Percentiles rank a stretch among this genome's conserved stretches.
These are phyloP conservation scores for Nycticebus coucang DNA, from an alignment of 2,113 vertebrate genomes.

Conservation along the genomic window DNA sequence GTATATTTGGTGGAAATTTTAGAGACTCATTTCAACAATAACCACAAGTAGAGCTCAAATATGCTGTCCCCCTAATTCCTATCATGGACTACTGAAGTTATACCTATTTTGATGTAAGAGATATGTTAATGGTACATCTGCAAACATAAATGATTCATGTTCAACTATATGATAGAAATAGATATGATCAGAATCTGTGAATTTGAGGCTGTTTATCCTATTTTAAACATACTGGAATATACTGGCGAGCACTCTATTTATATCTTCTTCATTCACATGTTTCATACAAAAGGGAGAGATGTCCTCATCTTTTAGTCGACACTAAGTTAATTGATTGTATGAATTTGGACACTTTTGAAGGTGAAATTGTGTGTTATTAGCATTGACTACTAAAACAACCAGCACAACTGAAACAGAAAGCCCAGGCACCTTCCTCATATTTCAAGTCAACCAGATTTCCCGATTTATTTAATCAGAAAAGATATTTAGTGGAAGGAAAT, in stretches of 20 bases:
- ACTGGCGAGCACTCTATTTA: neutral
- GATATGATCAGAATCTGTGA: neutral
- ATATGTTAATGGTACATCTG: neutral
- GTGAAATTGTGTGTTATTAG: neutral
- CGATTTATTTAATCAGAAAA: neutral
- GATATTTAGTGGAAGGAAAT: neutral
- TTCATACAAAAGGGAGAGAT: neutral
- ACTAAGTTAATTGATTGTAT: neutral
- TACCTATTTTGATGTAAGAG: neutral
- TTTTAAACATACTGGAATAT: neutral
- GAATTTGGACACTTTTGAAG: neutral
- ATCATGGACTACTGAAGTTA: neutral
- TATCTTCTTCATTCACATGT: neutral
- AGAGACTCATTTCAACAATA: neutral
- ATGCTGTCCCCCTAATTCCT: neutral
- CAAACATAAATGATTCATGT: neutral
- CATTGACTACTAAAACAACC: neutral
- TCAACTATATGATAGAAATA: neutral
- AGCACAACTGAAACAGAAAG: neutral
- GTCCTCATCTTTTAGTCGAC: neutral
- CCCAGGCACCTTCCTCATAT: neutral
- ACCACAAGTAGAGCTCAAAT: neutral
- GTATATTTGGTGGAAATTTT: neutral
- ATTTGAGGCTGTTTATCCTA: neutral
- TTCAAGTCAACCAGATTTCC: neutral